Evolutionary conservation across 2,113 vertebrate species (phyloP), one percentile per base, ranked within the genome.

Genomic region (Neodontobutis hainanensis): DNA sequence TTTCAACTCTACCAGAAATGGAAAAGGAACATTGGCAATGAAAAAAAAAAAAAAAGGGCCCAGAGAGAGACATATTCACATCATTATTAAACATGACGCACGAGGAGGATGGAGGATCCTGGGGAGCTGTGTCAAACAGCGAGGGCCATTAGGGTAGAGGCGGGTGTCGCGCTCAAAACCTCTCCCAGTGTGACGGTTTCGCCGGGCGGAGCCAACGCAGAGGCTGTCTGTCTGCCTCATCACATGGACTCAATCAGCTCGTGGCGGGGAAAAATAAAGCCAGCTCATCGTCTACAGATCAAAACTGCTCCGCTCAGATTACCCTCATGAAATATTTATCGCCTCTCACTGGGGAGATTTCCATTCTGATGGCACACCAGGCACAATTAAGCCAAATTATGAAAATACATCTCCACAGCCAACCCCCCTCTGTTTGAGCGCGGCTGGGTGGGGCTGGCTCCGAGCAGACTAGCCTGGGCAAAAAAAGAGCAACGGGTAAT

Each of bases 331-430:
- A 92, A 88, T 88, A 91, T 90, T 77, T 77, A 92, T 90, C 70
- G 64, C 68, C 73, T 68, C 81, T 83, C 65, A 46, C 84, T 74
- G 80, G 80, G 80, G 83, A 89, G 75, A 80, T 85, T 85, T 87
- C 82, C 75, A 78, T 87, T 88, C 88, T 87, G 88, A 88, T 87
- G 84, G 78, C 75, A 86, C 79, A 85, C 78, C 79, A 87, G 84
- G 72, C 83, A 82, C 87, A 90, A 92, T 91, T 90, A 91, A 86
- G 72, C 68, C 78, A 88, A 90, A 91, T 90, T 87, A 91, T 88
- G 81, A 90, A 90, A 89, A 90, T 87, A 75, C 84, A 86, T 88
- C 85, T 85, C 83, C 61, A 53, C 74, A 68, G 77, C 75, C 75
- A 77, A 74, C 70, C 71, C 52, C 61, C 78, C 38, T 56, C 81